A percentile compares a stretch with the other conserved stretches of the same genome.
phyloP scores from a whole-genome alignment of 2,113 vertebrate genomes.

The Chrysochloris asiatica region DNA sequence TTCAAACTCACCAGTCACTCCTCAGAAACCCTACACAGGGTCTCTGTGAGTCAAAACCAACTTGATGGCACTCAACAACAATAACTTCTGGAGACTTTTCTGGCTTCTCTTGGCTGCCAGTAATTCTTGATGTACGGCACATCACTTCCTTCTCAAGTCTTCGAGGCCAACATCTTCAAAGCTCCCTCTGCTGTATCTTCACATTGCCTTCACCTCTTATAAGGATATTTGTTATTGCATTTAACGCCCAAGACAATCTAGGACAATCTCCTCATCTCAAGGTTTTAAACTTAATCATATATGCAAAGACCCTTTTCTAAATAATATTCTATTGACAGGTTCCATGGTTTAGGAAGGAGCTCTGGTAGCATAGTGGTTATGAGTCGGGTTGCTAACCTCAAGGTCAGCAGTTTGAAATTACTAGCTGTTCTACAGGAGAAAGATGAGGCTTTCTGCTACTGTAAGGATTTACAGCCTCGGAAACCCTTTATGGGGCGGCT shows the following conservation, averaged over 20 bases:
- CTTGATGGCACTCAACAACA: too few species aligned
- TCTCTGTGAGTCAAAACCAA: too few species aligned
- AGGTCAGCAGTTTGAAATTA: too few species aligned
- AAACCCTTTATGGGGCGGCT: too few species aligned
- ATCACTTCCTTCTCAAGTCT: neutral
- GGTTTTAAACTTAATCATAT: conserved; percentile 7
- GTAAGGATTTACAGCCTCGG: too few species aligned
- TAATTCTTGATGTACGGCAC: neutral
- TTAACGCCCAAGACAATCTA: neutral
- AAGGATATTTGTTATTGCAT: neutral
- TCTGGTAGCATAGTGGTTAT: too few species aligned
- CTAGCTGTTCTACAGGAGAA: too few species aligned
- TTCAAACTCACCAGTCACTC: too few species aligned
- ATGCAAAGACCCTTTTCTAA: neutral
- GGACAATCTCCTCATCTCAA: neutral
- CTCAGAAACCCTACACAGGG: too few species aligned
- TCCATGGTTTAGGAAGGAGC: neutral
- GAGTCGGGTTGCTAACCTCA: too few species aligned
- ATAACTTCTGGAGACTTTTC: neutral
- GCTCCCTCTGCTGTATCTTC: neutral
- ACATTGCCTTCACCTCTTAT: neutral
- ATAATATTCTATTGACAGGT: neutral
- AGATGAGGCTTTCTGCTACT: too few species aligned
- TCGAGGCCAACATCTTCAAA: neutral
- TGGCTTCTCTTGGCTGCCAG: neutral